Percentiles rank a stretch among this genome's conserved stretches.
Evolutionary conservation across 2,797 vertebrate genomes (phyloP).

Genomic region (Coccyzus lansbergi): DNA sequence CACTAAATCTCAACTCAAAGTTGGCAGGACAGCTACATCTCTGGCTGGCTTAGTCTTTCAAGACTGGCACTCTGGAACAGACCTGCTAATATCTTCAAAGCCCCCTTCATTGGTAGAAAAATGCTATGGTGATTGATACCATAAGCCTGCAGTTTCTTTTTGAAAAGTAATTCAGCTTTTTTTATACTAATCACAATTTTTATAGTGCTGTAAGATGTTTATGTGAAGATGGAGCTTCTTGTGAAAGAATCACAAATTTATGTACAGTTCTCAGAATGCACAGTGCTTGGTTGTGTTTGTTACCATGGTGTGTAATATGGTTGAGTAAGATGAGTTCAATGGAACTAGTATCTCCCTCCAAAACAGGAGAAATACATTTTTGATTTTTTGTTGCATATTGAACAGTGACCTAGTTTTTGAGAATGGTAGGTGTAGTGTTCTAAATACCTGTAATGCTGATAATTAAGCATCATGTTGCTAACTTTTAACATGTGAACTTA

Average conservation of each 20-base stretch:
- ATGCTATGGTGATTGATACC: rapidly evolving
- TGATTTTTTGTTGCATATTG: slow-evolving; percentile 12
- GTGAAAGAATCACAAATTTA: neutral
- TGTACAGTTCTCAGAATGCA: neutral
- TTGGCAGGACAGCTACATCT: slow-evolving; percentile 83
- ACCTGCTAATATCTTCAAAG: slow-evolving; percentile 69
- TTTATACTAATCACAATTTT: neutral
- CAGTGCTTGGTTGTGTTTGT: neutral
- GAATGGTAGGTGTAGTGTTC: slow-evolving; percentile 46
- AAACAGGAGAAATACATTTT: slow-evolving; percentile 11
- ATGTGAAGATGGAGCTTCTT: neutral
- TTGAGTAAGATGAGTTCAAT: neutral
- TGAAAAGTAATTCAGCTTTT: neutral
- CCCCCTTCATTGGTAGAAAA: neutral
- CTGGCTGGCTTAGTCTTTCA: slow-evolving; percentile 73
- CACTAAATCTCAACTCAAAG: slow-evolving; percentile 79
- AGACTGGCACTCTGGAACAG: slow-evolving; percentile 79
- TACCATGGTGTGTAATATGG: neutral
- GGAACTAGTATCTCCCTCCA: neutral
- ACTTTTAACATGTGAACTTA: slow-evolving; percentile 66
- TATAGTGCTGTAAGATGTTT: neutral
- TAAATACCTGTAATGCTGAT: slow-evolving; percentile 47
- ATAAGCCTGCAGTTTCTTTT: neutral
- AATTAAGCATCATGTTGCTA: slow-evolving; percentile 59
- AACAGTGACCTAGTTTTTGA: slow-evolving; percentile 30